Evolutionary conservation across 2,113 vertebrate species (phyloP).

Genomic region (Mionectes macconnelli): DNA sequence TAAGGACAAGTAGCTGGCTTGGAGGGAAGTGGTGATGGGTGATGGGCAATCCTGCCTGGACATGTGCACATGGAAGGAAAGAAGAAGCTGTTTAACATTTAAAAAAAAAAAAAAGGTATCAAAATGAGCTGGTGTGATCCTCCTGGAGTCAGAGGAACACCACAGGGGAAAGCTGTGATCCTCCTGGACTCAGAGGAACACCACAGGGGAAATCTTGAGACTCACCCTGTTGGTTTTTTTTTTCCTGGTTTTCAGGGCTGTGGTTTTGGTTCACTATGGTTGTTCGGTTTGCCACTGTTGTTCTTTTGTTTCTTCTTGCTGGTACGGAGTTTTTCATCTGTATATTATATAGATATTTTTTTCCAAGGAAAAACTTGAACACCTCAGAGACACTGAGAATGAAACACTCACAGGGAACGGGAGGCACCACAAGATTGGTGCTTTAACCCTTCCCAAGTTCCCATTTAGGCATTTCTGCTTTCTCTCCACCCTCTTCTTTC

Average conservation of each 20-base stretch:
- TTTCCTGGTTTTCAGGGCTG: slow-evolving; percentile 38
- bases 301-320: slow-evolving; percentile 57
- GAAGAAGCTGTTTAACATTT: background rate
- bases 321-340: slow-evolving; percentile 57
- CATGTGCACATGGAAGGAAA: slow-evolving; percentile 64
- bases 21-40: slow-evolving; percentile 16
- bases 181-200: slow-evolving; percentile 71
- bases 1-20: slow-evolving; percentile 38
- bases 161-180: slow-evolving; percentile 53
- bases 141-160: slow-evolving; percentile 66
- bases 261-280: slow-evolving; percentile 34
- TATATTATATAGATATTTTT: slow-evolving; percentile 27
- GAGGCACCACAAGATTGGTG: slow-evolving; percentile 2
- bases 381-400: slow-evolving; percentile 58
- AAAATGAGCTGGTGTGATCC: slow-evolving; percentile 56
- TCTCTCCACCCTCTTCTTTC: background rate
- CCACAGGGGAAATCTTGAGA: slow-evolving; percentile 42
- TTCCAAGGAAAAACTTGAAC: slow-evolving; percentile 51
- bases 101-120: background rate
- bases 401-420: background rate
- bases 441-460: slow-evolving; percentile 68
- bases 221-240: slow-evolving; percentile 53
- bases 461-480: slow-evolving; percentile 20
- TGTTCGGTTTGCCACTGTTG: slow-evolving; percentile 25
- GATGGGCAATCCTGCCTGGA: slow-evolving; percentile 15